Conservation (phyloP, 1,140 invertebrate species). For the Sarcophaga peregrina region DNA sequence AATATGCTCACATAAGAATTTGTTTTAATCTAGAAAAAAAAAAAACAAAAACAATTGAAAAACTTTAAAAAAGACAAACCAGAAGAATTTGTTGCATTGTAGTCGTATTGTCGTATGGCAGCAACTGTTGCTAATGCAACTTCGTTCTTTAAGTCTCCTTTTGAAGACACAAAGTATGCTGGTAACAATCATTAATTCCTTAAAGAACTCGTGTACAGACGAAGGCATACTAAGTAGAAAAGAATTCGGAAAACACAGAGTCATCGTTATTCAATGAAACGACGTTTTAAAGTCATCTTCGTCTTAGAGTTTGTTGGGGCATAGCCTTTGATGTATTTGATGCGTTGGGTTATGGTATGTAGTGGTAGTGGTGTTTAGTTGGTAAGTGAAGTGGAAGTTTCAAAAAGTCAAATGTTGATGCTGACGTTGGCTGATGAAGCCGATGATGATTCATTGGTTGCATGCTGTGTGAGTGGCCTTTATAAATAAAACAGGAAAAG, state of each 20-base stretch:
- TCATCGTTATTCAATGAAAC: not conserved
- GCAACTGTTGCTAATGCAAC: not conserved
- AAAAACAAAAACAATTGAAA: not conserved
- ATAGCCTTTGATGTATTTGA: not conserved
- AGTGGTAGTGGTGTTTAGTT: too few species aligned
- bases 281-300: not conserved
- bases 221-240: not conserved
- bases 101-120: not conserved
- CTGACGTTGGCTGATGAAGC: too few species aligned
- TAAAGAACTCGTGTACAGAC: not conserved
- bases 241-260: not conserved
- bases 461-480: not conserved
- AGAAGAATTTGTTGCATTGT: not conserved
- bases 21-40: not conserved
- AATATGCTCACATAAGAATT: not conserved
- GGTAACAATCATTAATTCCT: not conserved
- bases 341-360: too few species aligned
- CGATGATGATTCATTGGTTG: conserved; percentile 8
- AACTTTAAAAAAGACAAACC: not conserved
- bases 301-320: not conserved
- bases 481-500: not conserved
- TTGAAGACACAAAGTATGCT: not conserved
- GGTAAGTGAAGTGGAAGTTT: not conserved
- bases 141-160: too few species aligned
- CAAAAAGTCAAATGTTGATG: not conserved